Evolutionary conservation across 2,113 vertebrate species (phyloP), one percentile per base, ranked within the genome.

Genomic region (Xyrauchen texanus): DNA sequence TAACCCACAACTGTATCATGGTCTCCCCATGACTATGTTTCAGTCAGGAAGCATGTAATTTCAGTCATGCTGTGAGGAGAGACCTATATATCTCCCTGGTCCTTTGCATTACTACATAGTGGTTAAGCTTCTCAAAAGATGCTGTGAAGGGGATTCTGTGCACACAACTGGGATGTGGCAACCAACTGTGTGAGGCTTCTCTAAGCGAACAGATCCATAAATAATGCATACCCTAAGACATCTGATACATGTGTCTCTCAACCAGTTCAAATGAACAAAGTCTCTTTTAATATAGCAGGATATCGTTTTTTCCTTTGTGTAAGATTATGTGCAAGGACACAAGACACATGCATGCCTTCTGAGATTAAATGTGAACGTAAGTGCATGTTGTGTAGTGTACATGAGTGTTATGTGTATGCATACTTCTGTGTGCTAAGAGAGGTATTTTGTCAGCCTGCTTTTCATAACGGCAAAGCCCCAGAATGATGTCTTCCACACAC

Each of bases 241-340:
- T 90, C 82, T 83, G 76, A 87, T 61, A 84, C 83, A 74, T 79
- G 53, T 75, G 66, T 77, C 77, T 84, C 83, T 86, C 64, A 82
- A 83, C 21, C 45, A 68, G 58, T 47, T 77, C 72, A 86, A 83
- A 86, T 57, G 57, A 57, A 77, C 57, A 21, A 66, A 83, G 78
- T 74, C 52, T 62, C 65, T 68, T 69, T 62, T 78, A 79, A 65
- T 79, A 64, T 7, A 60, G 47, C 72, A 68, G 75, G 71, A 85
- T 64, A 65, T 21, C 5, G 1, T 49, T 21, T 34, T 1, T 34
- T 34, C 21, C 21, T 34, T 34, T 44, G n/a, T 65, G 61, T 57
- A 9, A n/a, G 16, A 6, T 67, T 16, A 61, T 15, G 11, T 12
- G 6, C 16, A 13, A 60, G 7, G 7, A 9, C 69, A 34, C 21